These are phyloP conservation scores for Meiosimyza decipiens DNA, from an alignment of 2,888 invertebrate genomes.

Conservation along the genomic window DNA sequence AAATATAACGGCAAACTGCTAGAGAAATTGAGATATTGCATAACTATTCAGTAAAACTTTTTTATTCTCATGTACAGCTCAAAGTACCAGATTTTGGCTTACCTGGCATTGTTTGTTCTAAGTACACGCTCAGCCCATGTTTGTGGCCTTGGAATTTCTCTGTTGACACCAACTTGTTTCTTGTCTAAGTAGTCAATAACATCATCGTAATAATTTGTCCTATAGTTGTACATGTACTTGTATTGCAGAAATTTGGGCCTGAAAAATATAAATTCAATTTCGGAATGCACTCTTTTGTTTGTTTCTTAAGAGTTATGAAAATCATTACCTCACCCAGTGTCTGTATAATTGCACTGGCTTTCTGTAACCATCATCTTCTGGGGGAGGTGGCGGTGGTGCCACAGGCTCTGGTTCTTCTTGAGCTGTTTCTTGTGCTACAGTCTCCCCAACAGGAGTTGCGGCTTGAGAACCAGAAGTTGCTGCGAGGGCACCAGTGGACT, in stretches of 20 bases:
- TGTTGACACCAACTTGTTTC: constrained; percentile 74
- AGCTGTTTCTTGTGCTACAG: constrained; percentile 61
- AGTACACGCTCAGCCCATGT: constrained; percentile 88
- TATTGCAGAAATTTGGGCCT: constrained; percentile 85
- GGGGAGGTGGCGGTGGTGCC: constrained; percentile 66
- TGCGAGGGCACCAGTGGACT: constrained; percentile 66
- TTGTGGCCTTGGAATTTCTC: constrained; percentile 81
- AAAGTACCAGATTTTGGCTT: constrained; percentile 13
- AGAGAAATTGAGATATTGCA: no score
- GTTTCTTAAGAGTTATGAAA: background rate
- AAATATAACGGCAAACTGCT: no score
- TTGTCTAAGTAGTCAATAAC: constrained; percentile 85
- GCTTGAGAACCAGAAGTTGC: constrained; percentile 50
- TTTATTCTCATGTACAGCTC: no score
- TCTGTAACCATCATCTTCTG: constrained; percentile 72
- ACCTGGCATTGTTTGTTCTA: constrained; percentile 72
- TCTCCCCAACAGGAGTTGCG: constrained; percentile 50
- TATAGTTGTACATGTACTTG: constrained; percentile 84
- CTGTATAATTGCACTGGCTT: constrained; percentile 77
- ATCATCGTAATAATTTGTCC: constrained; percentile 87
- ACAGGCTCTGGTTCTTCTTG: constrained; percentile 67
- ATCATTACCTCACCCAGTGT: constrained; percentile 81
- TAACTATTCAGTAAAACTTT: no score
- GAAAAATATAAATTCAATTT: constrained; percentile 49
- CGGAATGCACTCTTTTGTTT: no score